Evolutionary conservation across 2,888 invertebrate genomes (phyloP).

Genomic region (Limulus polyphemus): DNA sequence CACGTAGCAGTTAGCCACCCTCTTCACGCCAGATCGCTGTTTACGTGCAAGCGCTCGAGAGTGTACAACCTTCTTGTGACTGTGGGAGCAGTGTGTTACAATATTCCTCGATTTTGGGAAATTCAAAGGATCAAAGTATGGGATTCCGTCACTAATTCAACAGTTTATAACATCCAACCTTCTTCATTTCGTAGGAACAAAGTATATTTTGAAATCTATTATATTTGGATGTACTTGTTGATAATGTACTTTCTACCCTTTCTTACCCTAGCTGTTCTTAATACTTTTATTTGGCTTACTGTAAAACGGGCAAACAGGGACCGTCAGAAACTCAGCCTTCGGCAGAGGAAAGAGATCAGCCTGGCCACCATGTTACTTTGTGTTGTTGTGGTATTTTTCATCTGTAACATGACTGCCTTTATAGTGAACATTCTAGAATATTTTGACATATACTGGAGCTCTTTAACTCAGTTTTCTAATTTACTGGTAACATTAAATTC

Average conservation of each 20-base stretch:
- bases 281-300: conserved; percentile 77
- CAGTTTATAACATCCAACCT: conserved; percentile 37
- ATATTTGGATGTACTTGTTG: conserved; percentile 84
- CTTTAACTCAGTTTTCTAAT: conserved; percentile 61
- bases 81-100: conserved; percentile 68
- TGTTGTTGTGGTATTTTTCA: conserved; percentile 83
- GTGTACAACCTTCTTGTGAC: conserved; percentile 71
- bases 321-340: conserved; percentile 71
- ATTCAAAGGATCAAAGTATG: conserved; percentile 21
- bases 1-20: conserved; percentile 71
- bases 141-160: neutral
- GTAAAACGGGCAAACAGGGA: conserved; percentile 79
- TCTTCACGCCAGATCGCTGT: conserved; percentile 70
- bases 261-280: conserved; percentile 69
- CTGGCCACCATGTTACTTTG: conserved; percentile 87
- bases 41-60: conserved; percentile 74
- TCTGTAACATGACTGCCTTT: conserved; percentile 76
- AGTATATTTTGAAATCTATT: conserved; percentile 64
- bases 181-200: conserved; percentile 55
- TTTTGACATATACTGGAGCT: conserved; percentile 44
- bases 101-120: conserved; percentile 53
- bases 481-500: conserved; percentile 90
- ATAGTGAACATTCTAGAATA: conserved; percentile 68
- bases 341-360: conserved; percentile 81
- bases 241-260: conserved; percentile 90